Base-by-base conservation (phyloP, 2,113 vertebrate genomes). In the Caretta caretta region DNA sequence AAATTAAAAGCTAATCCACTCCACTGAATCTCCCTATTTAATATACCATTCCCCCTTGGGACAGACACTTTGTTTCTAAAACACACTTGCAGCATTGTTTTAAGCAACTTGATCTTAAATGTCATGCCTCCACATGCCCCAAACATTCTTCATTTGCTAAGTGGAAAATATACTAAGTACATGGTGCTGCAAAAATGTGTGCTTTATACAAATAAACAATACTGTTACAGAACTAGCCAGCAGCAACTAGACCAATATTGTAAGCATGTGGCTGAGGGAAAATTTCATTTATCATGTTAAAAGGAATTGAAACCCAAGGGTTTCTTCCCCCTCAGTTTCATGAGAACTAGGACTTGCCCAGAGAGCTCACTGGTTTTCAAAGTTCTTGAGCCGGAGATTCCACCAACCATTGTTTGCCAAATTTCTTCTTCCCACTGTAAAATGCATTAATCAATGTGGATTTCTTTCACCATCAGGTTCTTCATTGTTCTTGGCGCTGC, bases 141-240 rank as follows among this genome's bases (percentile, higher is more conserved):
- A 79, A 94, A 90, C 0, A 91, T 69, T 86, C 85, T 93, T 91
- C 78, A 69, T 93, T 72, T 93, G 93, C 48, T 48, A 50, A 38
- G 16, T 35, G 35, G 56, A 84, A 94, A 92, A 24, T 1, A 42
- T 92, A 93, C 76, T 87, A 46, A 92, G 90, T 56, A 69, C 83
- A 69, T 8, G 80, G 35, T 72, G 65, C n/a, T 72, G n/a, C 31
- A 93, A 88, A 87, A 93, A 86, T 57, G 49, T 62, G 51, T 62
- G 29, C 59, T 87, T 96, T 24, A 4, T n/a, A 85, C 48, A 86
- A 42, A 82, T 31, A 88, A 94, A 81, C 31, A 57, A 5, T 59
- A 11, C 9, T 76, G 29, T 56, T 89, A 25, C 3, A 79, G 24
- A 10, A 93, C 9, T 56, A 87, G 50, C 6, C 27, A 2, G 5